phyloP scores from a whole-genome alignment of 92 coral and sea anemone species.

The Isaurus tuberculatus region DNA sequence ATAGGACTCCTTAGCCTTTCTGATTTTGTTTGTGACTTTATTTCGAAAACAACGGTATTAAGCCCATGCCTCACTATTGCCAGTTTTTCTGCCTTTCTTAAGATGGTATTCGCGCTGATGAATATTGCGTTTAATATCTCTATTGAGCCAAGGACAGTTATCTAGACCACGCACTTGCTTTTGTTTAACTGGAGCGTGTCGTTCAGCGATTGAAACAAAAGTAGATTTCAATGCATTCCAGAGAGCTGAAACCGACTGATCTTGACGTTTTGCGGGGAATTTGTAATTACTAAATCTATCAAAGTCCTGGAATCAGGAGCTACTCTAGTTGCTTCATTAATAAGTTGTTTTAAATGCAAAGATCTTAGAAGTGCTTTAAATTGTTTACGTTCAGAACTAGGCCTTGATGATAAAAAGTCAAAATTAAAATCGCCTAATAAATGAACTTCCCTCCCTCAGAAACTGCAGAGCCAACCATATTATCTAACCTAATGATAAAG shows the following conservation, averaged over 20 bases:
- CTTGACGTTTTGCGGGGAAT: no score
- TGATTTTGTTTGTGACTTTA: slow-evolving; percentile 45
- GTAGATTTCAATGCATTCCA: no score
- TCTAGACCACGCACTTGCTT: no score
- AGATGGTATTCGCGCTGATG: slow-evolving; percentile 53
- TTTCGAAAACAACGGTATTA: slow-evolving; percentile 41
- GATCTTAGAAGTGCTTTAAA: not conserved
- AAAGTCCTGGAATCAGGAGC: no score
- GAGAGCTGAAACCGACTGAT: no score
- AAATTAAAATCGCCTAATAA: slow-evolving; percentile 35
- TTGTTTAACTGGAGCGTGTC: no score
- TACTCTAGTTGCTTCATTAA: no score
- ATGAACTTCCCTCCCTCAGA: slow-evolving; percentile 42
- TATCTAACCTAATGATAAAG: slow-evolving; percentile 19
- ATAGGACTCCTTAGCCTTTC: slow-evolving; percentile 42
- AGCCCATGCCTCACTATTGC: slow-evolving; percentile 46
- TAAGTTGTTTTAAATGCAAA: no score
- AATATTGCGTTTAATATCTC: slow-evolving; percentile 54
- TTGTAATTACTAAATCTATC: no score
- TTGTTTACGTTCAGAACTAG: slow-evolving; percentile 29
- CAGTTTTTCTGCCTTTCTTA: slow-evolving; percentile 48
- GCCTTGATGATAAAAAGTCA: not conserved
- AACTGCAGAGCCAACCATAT: slow-evolving; percentile 33
- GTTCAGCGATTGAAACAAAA: no score
- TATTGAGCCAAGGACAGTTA: no score